These are phyloP conservation scores for Pangasius djambal DNA, from an alignment of 2,797 vertebrate species.

Conservation along the genomic window DNA sequence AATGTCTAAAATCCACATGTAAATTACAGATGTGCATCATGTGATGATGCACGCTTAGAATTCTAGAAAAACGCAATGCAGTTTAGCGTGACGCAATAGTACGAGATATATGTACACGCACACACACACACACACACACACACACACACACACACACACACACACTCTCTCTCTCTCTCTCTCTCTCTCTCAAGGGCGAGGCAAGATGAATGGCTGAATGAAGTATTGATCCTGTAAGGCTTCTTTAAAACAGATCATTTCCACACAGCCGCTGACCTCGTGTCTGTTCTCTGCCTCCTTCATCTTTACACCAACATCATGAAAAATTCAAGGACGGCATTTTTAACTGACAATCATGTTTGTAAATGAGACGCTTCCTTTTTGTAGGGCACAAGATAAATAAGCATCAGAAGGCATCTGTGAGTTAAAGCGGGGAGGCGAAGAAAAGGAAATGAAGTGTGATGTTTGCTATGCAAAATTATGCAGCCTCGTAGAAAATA, in stretches of 20 bases:
- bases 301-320: constrained; percentile 27
- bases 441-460: constrained; percentile 10
- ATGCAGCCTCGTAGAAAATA: constrained; percentile 26
- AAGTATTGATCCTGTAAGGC: constrained; percentile 37
- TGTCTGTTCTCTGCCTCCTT: constrained; percentile 16
- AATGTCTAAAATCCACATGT: neutral
- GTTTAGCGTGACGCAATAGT: neutral
- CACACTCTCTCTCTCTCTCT: neutral
- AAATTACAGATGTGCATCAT: neutral
- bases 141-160: neutral
- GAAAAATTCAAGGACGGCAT: constrained; percentile 9
- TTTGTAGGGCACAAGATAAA: constrained; percentile 28
- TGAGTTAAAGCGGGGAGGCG: constrained; percentile 1
- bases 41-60: neutral
- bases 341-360: constrained; percentile 17
- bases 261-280: constrained; percentile 23
- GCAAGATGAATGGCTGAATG: constrained; percentile 31
- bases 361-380: constrained; percentile 19
- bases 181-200: neutral
- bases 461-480: neutral
- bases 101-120: neutral
- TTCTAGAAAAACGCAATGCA: neutral
- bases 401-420: constrained; percentile 13
- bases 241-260: constrained; percentile 39
- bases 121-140: neutral